Conservation (phyloP, 2,888 invertebrate species). For the Apotomis betuletana region DNA sequence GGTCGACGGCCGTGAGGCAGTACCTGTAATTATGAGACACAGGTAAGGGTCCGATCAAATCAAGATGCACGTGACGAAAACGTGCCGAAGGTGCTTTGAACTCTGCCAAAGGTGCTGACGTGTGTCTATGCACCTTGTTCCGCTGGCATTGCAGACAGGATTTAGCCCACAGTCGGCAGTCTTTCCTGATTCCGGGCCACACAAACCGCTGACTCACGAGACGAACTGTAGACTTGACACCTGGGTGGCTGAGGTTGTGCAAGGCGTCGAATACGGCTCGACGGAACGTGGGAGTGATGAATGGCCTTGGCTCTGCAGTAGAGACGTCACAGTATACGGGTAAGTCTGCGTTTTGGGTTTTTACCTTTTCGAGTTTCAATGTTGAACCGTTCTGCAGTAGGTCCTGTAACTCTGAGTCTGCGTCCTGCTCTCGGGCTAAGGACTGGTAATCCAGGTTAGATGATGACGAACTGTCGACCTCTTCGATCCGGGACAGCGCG, state of each 20-base stretch:
- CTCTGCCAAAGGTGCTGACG: conserved; percentile 43
- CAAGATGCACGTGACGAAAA: conserved; percentile 55
- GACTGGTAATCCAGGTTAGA: neutral
- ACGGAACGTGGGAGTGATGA: conserved; percentile 12
- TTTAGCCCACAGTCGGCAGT: conserved; percentile 49
- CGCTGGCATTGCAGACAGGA: conserved; percentile 53
- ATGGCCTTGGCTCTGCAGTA: conserved; percentile 5
- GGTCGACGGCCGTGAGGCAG: conserved; percentile 51
- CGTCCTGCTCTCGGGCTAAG: neutral
- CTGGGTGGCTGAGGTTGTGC: conserved; percentile 30
- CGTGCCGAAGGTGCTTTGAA: conserved; percentile 46
- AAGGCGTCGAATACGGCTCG: conserved; percentile 23
- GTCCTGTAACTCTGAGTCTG: conserved; percentile 1
- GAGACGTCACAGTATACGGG: neutral
- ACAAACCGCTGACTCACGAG: conserved; percentile 51
- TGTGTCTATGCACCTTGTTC: conserved; percentile 52
- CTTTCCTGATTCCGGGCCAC: conserved; percentile 55
- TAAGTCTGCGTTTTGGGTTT: neutral
- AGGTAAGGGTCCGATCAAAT: conserved; percentile 51
- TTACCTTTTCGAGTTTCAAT: conserved; percentile 10
- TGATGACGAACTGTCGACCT: conserved; percentile 25
- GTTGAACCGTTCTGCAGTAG: neutral
- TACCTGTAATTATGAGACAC: conserved; percentile 41
- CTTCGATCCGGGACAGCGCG: conserved; percentile 52
- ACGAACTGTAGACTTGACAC: conserved; percentile 3